These are phyloP conservation scores for Bothrops jararaca DNA, from an alignment of 2,113 vertebrate species.

Conservation along the genomic window DNA sequence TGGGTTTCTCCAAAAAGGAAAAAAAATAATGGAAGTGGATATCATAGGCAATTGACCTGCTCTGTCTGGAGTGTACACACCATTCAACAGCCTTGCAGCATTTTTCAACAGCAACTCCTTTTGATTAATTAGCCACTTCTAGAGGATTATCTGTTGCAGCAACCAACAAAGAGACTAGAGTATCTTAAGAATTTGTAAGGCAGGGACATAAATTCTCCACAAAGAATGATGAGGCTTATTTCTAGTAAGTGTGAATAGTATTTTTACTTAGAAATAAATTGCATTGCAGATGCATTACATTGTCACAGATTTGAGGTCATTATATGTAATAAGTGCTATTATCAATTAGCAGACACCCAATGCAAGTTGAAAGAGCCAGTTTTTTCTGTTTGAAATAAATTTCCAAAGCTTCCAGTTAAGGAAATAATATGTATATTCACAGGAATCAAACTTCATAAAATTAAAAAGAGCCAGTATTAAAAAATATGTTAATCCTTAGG, in stretches of 20 bases:
- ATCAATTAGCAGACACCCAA: neutral
- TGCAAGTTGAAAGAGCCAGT: neutral
- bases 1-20: slow-evolving; percentile 49
- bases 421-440: neutral
- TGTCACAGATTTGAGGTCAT: neutral
- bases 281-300: neutral
- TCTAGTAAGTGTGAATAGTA: neutral
- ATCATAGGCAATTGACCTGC: neutral
- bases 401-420: neutral
- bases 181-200: neutral
- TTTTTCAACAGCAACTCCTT: neutral
- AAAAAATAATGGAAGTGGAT: neutral
- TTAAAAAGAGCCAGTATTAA: neutral
- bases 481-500: neutral
- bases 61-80: too few species aligned
- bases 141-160: neutral
- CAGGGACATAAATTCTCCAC: neutral
- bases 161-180: neutral
- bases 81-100: neutral
- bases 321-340: neutral
- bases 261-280: neutral
- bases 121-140: neutral
- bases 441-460: neutral
- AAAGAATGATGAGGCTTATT: neutral
- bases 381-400: neutral